Conservation (phyloP, 2,888 invertebrate species). For the Hypena proboscidalis region DNA sequence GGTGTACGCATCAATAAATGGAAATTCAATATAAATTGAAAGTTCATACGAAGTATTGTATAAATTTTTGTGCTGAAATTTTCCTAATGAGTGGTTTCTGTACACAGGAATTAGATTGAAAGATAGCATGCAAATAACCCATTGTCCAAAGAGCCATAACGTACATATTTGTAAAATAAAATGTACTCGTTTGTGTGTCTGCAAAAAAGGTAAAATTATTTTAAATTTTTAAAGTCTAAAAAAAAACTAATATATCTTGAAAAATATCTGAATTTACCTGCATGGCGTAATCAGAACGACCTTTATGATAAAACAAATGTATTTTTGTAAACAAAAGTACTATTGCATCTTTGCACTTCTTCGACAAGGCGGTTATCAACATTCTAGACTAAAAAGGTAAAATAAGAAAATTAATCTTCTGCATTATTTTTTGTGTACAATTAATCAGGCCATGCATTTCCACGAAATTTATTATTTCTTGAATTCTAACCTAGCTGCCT, state of each 20-base stretch:
- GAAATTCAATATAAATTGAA: conserved; percentile 18
- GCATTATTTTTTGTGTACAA: no score
- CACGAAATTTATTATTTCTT: no score
- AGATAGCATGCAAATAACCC: neutral
- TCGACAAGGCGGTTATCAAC: neutral
- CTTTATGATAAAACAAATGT: conserved; percentile 18
- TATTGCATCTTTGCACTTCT: conserved; percentile 2
- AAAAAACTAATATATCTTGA: no score
- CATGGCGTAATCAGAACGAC: conserved; percentile 16
- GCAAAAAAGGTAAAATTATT: no score
- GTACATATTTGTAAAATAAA: conserved; percentile 3
- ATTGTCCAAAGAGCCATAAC: neutral
- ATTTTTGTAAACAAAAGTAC: conserved; percentile 10
- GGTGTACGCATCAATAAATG: conserved; percentile 15
- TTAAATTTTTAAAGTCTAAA: no score
- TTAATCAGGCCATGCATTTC: no score
- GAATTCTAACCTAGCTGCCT: no score
- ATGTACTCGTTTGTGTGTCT: conserved; percentile 12
- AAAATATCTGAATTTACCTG: conserved; percentile 9
- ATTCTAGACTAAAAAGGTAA: conserved; percentile 16
- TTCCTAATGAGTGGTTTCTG: conserved; percentile 16
- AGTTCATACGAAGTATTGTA: conserved; percentile 25
- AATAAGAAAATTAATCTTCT: no score
- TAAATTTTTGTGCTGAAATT: conserved; percentile 7
- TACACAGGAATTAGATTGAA: conserved; percentile 19